Evolutionary conservation across 2,888 invertebrate species (phyloP), one percentile per base, ranked within the genome.

Genomic region (Euproctis similis): DNA sequence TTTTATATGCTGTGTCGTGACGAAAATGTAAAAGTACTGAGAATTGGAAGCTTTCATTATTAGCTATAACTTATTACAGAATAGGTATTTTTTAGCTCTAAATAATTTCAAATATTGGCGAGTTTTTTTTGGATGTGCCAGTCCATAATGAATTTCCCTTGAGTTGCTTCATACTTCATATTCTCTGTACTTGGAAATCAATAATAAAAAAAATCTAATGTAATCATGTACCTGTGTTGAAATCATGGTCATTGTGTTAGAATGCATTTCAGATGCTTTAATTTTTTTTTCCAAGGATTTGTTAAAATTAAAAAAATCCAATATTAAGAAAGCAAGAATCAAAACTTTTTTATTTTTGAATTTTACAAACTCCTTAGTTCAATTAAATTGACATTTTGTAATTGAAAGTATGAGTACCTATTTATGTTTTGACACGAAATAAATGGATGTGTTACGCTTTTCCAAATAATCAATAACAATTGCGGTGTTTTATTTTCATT

Each of bases 381-480:
- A 39, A 42, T 34, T 41, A 39, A 31, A 34, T 53, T 41, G 40
- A 48, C 34, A 10, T 31, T 32, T 34, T 40, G 27, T 43, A 38
- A 45, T 41, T n/a, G n/a, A 28, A 42, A 35, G 33, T 42, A 37
- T 36, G 31, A 46, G 40, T 46, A 39, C 33, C 28, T 31, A 37
- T 45, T 50, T 22, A 46, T 46, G 43, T 52, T 49, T 49, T 41
- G 40, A 49, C 50, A 52, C n/a, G 35, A 49, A 32, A 34, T 45
- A 49, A 58, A 55, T 64, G 59, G 57, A 74, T 72, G 74, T 74
- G 70, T 77, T 72, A 69, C 70, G 74, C 76, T 80, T 78, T 61
- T 75, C 72, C 68, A 66, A 77, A 80, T 81, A 81, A 81, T 81
- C 80, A 70, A 69, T 76, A 78, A 80, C 73, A 65, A 18, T 13